These are phyloP conservation scores for Doryteuthis pealeii DNA, from an alignment of 1,140 invertebrate genomes.

Conservation along the genomic window DNA sequence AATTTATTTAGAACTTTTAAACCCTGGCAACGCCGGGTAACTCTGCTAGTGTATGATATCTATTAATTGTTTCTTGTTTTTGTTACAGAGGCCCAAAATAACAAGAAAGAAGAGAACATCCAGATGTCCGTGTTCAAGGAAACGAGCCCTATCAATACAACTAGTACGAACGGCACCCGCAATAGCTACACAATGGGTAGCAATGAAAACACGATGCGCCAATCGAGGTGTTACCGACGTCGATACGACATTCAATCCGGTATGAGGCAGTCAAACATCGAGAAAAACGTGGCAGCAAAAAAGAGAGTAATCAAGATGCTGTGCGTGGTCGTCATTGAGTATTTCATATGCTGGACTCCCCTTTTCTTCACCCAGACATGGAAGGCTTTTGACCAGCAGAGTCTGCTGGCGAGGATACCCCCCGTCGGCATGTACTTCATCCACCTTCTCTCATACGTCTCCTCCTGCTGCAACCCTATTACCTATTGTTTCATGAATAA, in stretches of 20 bases:
- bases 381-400: conserved; percentile 68
- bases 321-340: conserved; percentile 87
- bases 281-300: conserved; percentile 77
- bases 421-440: conserved; percentile 69
- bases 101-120: neutral
- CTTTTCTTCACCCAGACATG: conserved; percentile 82
- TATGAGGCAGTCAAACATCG: conserved; percentile 67
- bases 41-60: no score
- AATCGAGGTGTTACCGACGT: neutral
- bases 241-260: neutral
- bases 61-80: neutral
- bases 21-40: no score
- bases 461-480: conserved; percentile 89
- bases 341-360: conserved; percentile 92
- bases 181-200: neutral
- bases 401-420: conserved; percentile 61
- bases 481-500: conserved; percentile 94
- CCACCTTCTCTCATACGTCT: conserved; percentile 82
- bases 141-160: neutral
- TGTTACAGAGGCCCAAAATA: neutral
- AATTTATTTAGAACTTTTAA: no score
- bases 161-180: neutral
- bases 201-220: neutral
- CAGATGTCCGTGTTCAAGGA: neutral
- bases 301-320: conserved; percentile 86